These are phyloP conservation scores for Pheosia gnoma DNA, from an alignment of 2,888 invertebrate species.

Conservation along the genomic window DNA sequence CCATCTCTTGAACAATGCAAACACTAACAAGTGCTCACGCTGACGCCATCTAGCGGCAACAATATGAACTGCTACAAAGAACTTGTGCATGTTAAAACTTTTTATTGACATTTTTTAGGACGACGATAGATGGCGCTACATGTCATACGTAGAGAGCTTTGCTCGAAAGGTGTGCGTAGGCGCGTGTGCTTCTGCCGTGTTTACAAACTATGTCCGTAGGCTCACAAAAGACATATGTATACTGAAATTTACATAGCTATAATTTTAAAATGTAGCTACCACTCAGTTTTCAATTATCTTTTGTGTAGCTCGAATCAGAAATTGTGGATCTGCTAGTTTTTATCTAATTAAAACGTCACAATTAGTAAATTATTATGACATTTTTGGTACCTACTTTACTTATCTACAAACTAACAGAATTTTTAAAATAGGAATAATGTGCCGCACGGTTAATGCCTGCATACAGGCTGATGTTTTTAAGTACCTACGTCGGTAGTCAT, in stretches of 20 bases:
- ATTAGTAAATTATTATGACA: too few species aligned
- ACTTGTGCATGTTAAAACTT: neutral
- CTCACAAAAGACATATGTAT: too few species aligned
- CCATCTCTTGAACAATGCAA: slow-evolving; percentile 45
- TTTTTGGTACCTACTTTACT: too few species aligned
- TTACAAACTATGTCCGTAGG: neutral
- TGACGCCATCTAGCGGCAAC: slow-evolving; percentile 49
- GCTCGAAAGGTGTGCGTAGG: slow-evolving; percentile 41
- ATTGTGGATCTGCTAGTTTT: too few species aligned
- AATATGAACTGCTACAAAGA: slow-evolving; percentile 29
- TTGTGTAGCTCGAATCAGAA: too few species aligned
- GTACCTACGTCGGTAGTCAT: slow-evolving; percentile 48
- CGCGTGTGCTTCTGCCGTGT: neutral
- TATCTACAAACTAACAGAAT: too few species aligned
- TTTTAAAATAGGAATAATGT: neutral
- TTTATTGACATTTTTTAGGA: slow-evolving; percentile 14
- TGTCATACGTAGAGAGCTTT: slow-evolving; percentile 26
- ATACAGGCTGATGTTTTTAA: slow-evolving; percentile 20
- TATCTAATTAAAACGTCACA: too few species aligned
- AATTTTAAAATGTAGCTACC: too few species aligned
- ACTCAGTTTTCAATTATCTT: too few species aligned
- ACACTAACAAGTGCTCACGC: slow-evolving; percentile 22
- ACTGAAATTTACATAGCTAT: too few species aligned
- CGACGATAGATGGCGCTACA: slow-evolving; percentile 61
- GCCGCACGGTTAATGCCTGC: slow-evolving; percentile 6